Percentiles rank a stretch among this genome's conserved stretches.
These are phyloP conservation scores for Typhlomys cinereus DNA, from an alignment of 2,113 vertebrate species.

Conservation along the genomic window DNA sequence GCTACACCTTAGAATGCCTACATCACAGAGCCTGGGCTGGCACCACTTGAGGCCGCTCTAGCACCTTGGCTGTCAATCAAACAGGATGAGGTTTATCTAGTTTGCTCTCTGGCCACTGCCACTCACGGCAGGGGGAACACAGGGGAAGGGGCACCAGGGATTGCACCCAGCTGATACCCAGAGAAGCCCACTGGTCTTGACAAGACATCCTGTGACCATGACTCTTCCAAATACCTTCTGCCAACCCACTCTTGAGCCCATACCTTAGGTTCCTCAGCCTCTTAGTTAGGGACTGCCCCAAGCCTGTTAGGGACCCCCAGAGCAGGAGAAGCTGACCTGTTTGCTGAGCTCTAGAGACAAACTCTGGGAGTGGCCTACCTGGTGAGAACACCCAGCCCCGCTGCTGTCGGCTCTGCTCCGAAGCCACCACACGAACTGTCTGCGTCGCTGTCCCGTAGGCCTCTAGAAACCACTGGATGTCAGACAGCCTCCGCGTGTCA, in stretches of 20 bases:
- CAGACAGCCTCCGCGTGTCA: slow-evolving; percentile 90
- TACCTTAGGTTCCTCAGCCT: neutral
- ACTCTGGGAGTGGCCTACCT: slow-evolving; percentile 80
- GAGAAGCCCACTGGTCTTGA: neutral
- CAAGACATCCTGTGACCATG: neutral
- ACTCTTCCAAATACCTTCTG: neutral
- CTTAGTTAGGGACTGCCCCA: neutral
- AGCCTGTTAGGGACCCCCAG: neutral
- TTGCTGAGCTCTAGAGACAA: neutral
- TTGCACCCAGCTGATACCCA: neutral
- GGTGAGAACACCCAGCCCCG: slow-evolving; percentile 91
- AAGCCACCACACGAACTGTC: slow-evolving; percentile 88
- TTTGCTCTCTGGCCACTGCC: neutral
- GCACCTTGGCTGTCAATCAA: neutral
- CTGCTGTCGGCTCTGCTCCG: slow-evolving; percentile 83
- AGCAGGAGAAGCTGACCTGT: rapidly evolving
- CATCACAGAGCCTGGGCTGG: neutral
- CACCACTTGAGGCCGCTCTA: neutral
- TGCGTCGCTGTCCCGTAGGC: slow-evolving; percentile 81
- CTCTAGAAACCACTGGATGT: slow-evolving; percentile 90
- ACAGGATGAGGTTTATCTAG: neutral
- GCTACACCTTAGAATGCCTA: neutral
- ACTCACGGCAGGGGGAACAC: neutral
- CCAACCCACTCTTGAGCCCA: neutral
- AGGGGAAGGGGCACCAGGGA: neutral